Evolutionary conservation across 2,113 vertebrate species (phyloP), one percentile per base, ranked within the genome.

Genomic region (Rhabdornis inornatus): DNA sequence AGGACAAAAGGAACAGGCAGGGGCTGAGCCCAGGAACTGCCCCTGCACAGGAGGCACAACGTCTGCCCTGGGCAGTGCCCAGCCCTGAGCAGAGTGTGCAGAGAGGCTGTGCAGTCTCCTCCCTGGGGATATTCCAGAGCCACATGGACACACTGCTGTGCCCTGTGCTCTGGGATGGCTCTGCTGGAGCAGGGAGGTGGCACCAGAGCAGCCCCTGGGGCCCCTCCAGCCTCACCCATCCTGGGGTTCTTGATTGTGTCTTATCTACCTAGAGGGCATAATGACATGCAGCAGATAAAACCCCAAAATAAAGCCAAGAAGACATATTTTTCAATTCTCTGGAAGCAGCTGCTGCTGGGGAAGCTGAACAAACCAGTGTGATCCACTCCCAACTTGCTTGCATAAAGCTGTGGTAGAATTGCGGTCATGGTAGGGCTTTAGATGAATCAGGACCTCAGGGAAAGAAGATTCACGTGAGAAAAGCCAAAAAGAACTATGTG

Each of bases 191-290:
- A 74, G 22, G 30, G 77, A 72, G 68, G 22, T 9, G 69, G 1
- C 13, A 40, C 61, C 78, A 68, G 10, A n/a, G 39, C 5, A 75
- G 53, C 39, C 53, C 20, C 28, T 11, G 8, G n/a, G 25, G 15
- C 2, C 20, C 30, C 10, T 31, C 53, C 78, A 22, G 21, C 45
- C 69, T 61, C 30, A 15, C 16, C n/a, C 61, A 35, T 0, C 14
- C 40, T 11, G 47, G 20, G 39, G 1, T 1, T 11, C 37, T 45
- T 6, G 37, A 23, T 7, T 1, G 2, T 53, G n/a, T 11, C 15
- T 79, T 11, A 40, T 17, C 17, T 50, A 22, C 24, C 18, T 10
- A 15, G 8, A 66, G 13, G 18, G 2, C 23, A 50, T 2, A 63
- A 47, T 0, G 4, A 14, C 14, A n/a, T 17, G 39, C 24, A 88